These are phyloP conservation scores for Prietella phreatophila DNA, from an alignment of 2,113 vertebrate species.

Conservation along the genomic window DNA sequence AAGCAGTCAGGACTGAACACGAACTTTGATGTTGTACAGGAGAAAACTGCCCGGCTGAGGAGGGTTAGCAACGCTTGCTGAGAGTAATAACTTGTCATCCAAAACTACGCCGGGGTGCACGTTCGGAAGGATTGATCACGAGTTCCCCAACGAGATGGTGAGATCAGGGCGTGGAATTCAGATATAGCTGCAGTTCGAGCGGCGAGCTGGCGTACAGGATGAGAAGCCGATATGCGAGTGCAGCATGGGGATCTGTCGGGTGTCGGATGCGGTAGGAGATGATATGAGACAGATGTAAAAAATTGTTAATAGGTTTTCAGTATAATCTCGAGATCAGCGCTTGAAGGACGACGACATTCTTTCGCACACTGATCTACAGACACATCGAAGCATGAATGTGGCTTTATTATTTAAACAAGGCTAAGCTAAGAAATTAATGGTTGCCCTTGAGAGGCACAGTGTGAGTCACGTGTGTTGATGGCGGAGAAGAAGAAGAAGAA, in stretches of 20 bases:
- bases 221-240: background rate
- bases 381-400: background rate
- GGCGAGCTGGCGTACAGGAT: background rate
- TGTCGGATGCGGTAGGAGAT: background rate
- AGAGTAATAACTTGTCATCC: background rate
- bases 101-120: background rate
- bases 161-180: background rate
- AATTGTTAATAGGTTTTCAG: background rate
- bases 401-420: background rate
- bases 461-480: background rate
- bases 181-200: background rate
- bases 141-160: background rate
- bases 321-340: too few relatives aligned
- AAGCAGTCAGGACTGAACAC: background rate
- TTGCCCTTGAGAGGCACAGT: slow-evolving; percentile 6
- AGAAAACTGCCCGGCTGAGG: too few relatives aligned
- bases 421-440: background rate
- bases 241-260: background rate
- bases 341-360: background rate
- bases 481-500: too few relatives aligned
- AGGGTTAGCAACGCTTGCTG: background rate
- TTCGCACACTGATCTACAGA: background rate
- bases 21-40: background rate
- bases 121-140: background rate
- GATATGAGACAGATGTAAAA: background rate